Conservation (phyloP, 2,888 invertebrate genomes). For the Stegophylla sp. region DNA sequence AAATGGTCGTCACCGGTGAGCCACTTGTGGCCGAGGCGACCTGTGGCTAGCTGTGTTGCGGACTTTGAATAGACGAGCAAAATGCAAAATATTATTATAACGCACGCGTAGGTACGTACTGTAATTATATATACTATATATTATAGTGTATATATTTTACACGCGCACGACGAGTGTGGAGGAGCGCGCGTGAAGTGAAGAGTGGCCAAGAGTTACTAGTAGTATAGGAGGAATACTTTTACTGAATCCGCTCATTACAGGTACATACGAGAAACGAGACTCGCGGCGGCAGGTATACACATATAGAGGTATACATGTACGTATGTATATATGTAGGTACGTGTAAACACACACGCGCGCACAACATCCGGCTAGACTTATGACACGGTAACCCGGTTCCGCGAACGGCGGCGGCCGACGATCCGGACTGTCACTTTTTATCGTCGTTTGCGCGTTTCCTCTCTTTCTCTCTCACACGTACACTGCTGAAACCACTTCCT, state of each 20-base stretch:
- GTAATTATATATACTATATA: no score
- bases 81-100: background rate
- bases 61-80: background rate
- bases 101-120: background rate
- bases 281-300: background rate
- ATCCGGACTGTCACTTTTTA: conserved; percentile 59
- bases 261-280: background rate
- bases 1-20: background rate
- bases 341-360: conserved; percentile 3
- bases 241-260: conserved; percentile 42
- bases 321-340: no score
- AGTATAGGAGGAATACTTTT: conserved; percentile 40
- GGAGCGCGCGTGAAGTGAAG: no score
- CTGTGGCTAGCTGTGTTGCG: no score
- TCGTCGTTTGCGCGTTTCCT: conserved; percentile 28
- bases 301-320: background rate
- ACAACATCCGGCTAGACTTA: conserved; percentile 58
- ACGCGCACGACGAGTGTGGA: no score
- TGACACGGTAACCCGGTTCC: conserved; percentile 59
- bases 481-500: no score
- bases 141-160: no score
- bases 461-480: background rate
- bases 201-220: background rate
- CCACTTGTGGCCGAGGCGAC: conserved; percentile 23
- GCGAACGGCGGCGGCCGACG: conserved; percentile 30